A percentile compares a stretch with the other conserved stretches of the same genome.
Evolutionary conservation across 2,888 invertebrate species (phyloP).

Genomic region (Idaea straminata): DNA sequence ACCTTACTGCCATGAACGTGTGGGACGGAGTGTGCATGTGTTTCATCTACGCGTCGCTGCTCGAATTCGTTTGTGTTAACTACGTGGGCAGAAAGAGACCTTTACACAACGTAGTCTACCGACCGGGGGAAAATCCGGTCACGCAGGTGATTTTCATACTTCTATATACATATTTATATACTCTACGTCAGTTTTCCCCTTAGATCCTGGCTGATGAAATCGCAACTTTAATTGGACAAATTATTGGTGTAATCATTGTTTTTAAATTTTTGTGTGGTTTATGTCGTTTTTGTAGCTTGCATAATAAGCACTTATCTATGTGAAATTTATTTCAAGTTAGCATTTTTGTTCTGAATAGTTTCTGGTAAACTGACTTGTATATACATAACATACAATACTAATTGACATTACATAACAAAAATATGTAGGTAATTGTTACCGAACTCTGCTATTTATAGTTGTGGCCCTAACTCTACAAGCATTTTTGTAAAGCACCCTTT

Average conservation of each 20-base stretch:
- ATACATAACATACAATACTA: slow-evolving; percentile 18
- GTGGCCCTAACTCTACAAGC: slow-evolving; percentile 25
- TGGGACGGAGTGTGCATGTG: slow-evolving; percentile 99
- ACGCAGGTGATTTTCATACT: slow-evolving; percentile 85
- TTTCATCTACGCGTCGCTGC: slow-evolving; percentile 95
- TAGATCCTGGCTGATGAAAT: slow-evolving; percentile 11
- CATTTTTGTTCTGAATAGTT: background rate
- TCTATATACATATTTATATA: slow-evolving; percentile 6
- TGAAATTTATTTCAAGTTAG: background rate
- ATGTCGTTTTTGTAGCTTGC: slow-evolving; percentile 43
- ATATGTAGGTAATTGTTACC: slow-evolving; percentile 8
- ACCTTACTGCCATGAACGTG: slow-evolving; percentile 96
- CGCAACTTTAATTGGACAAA: slow-evolving; percentile 15
- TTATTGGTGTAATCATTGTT: slow-evolving; percentile 16
- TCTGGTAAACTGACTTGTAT: slow-evolving; percentile 17
- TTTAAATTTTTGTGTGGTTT: slow-evolving; percentile 32
- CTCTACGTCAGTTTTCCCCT: slow-evolving; percentile 15
- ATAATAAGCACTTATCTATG: slow-evolving; percentile 25
- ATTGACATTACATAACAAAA: slow-evolving; percentile 18
- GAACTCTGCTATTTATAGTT: slow-evolving; percentile 21
- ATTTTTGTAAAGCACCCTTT: slow-evolving; percentile 3
- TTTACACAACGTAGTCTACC: slow-evolving; percentile 92
- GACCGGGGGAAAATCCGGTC: slow-evolving; percentile 94
- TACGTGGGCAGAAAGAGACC: slow-evolving; percentile 95
- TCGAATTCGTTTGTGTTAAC: slow-evolving; percentile 97